Evolutionary conservation across 2,113 vertebrate genomes (phyloP).

Genomic region (Pollimyrus isidori): DNA sequence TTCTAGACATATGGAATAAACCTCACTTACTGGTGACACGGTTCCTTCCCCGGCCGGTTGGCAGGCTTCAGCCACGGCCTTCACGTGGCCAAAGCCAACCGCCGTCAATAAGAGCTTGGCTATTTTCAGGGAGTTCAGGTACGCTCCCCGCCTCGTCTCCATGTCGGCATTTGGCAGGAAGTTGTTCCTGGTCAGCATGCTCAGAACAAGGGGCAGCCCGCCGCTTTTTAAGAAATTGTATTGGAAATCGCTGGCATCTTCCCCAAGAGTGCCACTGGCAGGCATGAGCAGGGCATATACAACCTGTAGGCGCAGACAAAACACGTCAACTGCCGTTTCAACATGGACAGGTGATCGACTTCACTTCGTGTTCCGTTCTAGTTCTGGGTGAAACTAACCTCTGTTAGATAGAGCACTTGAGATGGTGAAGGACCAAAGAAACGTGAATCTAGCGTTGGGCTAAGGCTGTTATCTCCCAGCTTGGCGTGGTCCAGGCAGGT

Average conservation of each 20-base stretch:
- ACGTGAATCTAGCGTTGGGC: slow-evolving; percentile 89
- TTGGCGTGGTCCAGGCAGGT: slow-evolving; percentile 97
- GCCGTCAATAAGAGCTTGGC: slow-evolving; percentile 92
- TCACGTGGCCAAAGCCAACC: slow-evolving; percentile 94
- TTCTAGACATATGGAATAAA: background rate
- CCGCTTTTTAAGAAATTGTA: slow-evolving; percentile 97
- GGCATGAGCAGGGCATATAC: slow-evolving; percentile 99
- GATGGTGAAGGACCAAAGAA: slow-evolving; percentile 96
- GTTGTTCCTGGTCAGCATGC: slow-evolving; percentile 98
- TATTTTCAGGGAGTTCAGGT: slow-evolving; percentile 96
- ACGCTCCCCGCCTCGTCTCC: slow-evolving; percentile 94
- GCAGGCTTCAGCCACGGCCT: slow-evolving; percentile 95
- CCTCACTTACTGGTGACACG: slow-evolving; percentile 11
- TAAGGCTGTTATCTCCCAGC: slow-evolving; percentile 96
- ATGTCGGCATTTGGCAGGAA: slow-evolving; percentile 95
- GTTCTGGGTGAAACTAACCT: slow-evolving; percentile 66
- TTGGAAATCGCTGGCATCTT: slow-evolving; percentile 96
- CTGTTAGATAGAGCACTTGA: slow-evolving; percentile 98
- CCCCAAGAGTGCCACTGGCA: slow-evolving; percentile 89
- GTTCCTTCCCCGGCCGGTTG: slow-evolving; percentile 82
- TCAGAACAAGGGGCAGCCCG: slow-evolving; percentile 88
- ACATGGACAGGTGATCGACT: too few species aligned
- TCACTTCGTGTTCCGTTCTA: background rate
- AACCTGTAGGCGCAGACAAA: slow-evolving; percentile 59
- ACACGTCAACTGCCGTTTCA: background rate